A percentile compares a stretch with the other conserved stretches of the same genome.
Evolutionary conservation across 2,797 vertebrate genomes (phyloP).

Genomic region (Gobionotothen gibberifrons): DNA sequence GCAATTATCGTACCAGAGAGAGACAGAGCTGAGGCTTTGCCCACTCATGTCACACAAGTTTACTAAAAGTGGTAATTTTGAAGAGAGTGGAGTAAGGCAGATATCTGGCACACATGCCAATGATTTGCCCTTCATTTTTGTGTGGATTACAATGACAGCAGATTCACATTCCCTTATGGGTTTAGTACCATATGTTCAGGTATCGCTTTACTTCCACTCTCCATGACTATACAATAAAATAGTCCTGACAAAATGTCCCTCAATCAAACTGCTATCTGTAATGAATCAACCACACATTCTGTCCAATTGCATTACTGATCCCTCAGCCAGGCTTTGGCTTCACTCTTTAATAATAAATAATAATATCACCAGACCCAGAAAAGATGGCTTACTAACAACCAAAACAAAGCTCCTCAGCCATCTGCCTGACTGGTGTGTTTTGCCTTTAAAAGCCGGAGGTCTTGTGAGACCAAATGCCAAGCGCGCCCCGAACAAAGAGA

Average conservation of each 20-base stretch:
- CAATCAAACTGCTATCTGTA: slow-evolving; percentile 24
- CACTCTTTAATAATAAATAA: slow-evolving; percentile 40
- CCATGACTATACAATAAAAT: slow-evolving; percentile 10
- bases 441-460: slow-evolving; percentile 40
- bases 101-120: slow-evolving; percentile 20
- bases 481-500: slow-evolving; percentile 40
- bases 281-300: slow-evolving; percentile 1
- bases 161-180: slow-evolving; percentile 40
- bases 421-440: slow-evolving; percentile 57
- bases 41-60: slow-evolving; percentile 12
- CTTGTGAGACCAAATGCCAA: slow-evolving; percentile 61
- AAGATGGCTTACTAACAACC: slow-evolving; percentile 49
- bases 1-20: slow-evolving; percentile 2
- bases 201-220: slow-evolving; percentile 42
- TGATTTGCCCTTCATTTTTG: slow-evolving; percentile 37
- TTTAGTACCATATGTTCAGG: slow-evolving; percentile 53
- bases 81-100: slow-evolving; percentile 8
- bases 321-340: slow-evolving; percentile 9
- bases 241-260: slow-evolving; percentile 10
- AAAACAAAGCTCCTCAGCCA: slow-evolving; percentile 60
- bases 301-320: not conserved
- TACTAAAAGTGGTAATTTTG: slow-evolving; percentile 22
- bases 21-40: slow-evolving; percentile 5
- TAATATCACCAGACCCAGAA: slow-evolving; percentile 40
- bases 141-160: slow-evolving; percentile 39